Conservation (phyloP, 2,113 vertebrate species). For the Calypte anna region DNA sequence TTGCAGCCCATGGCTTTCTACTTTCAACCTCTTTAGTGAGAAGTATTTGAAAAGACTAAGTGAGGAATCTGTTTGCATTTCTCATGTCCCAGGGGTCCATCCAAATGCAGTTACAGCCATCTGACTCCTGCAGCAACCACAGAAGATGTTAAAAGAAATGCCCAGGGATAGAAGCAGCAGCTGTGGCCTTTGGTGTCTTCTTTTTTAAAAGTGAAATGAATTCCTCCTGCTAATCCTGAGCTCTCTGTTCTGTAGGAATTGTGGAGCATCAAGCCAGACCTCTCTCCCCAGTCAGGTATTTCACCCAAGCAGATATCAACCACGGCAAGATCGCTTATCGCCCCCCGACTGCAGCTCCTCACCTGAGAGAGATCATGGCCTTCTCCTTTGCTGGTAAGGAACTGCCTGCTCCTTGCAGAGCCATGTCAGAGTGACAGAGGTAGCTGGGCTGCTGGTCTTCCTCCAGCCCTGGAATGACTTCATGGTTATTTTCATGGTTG, state of each 20-base stretch:
- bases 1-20: neutral
- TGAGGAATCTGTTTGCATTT: neutral
- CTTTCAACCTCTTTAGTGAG: neutral
- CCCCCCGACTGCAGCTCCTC: conserved; percentile 83
- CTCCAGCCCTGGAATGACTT: neutral
- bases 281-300: conserved; percentile 73
- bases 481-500: no score
- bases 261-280: conserved; percentile 87
- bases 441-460: neutral
- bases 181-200: neutral
- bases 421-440: neutral
- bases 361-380: conserved; percentile 89
- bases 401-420: neutral
- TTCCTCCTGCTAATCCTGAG: neutral
- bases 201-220: neutral
- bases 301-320: conserved; percentile 91
- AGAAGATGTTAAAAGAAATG: neutral
- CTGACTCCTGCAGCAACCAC: neutral
- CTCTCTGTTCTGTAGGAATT: conserved; percentile 69
- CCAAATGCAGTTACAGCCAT: fast-evolving
- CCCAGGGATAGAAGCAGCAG: neutral
- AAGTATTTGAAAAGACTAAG: neutral
- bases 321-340: conserved; percentile 86
- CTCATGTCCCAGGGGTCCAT: neutral
- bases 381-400: conserved; percentile 91